Evolutionary conservation across 2,888 invertebrate genomes (phyloP).

Genomic region (Eudiplozoon nipponicum): DNA sequence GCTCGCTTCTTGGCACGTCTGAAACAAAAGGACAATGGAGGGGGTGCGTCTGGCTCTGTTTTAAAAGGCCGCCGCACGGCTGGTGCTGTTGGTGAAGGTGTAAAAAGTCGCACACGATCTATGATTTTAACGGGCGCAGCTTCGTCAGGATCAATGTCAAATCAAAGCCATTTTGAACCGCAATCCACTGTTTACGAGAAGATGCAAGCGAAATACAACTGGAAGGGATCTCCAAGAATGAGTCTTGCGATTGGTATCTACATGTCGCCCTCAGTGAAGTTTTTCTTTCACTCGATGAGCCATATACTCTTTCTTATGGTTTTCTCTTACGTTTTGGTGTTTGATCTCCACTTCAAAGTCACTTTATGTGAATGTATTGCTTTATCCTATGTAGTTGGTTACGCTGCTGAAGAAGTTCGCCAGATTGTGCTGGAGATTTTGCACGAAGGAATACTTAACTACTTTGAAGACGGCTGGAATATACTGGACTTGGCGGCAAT

Average conservation of each 20-base stretch:
- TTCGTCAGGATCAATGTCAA: too few relatives aligned
- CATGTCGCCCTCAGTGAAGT: neutral
- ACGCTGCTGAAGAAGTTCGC: constrained; percentile 5
- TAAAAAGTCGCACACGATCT: too few relatives aligned
- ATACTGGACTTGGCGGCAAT: constrained; percentile 1
- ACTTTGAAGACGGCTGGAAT: constrained; percentile 2
- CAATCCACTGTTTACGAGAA: neutral
- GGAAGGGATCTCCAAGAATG: neutral
- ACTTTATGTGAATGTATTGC: neutral
- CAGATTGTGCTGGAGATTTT: neutral
- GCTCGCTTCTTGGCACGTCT: too few relatives aligned
- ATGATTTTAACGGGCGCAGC: too few relatives aligned
- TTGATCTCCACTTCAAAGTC: neutral
- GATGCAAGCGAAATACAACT: neutral
- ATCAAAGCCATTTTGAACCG: too few relatives aligned
- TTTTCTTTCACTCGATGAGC: constrained; percentile 4
- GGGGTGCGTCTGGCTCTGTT: too few relatives aligned
- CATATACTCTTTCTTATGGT: constrained; percentile 3
- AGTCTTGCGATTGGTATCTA: neutral
- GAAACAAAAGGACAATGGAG: too few relatives aligned
- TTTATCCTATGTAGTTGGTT: constrained; percentile 7
- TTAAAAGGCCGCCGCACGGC: too few relatives aligned
- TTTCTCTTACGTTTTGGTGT: constrained; percentile 3
- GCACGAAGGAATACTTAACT: neutral
- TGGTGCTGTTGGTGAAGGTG: too few relatives aligned